Evolutionary conservation across 1,140 invertebrate genomes (phyloP).

Genomic region (Drosophila triauraria): DNA sequence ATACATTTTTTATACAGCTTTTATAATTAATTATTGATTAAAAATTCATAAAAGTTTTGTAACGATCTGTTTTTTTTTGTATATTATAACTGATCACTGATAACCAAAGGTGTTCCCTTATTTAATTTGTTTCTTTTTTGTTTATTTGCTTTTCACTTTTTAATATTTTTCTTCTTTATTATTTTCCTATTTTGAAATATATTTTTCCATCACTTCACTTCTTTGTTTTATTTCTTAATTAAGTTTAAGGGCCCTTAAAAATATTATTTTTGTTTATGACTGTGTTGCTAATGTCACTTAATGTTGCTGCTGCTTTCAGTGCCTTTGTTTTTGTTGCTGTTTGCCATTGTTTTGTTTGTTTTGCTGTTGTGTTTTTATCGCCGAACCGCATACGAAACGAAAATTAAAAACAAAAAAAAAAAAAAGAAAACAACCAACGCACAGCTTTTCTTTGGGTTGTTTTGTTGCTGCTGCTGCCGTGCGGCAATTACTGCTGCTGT

Average conservation of each 20-base stretch:
- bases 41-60: not conserved
- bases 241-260: constrained; percentile 27
- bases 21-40: not conserved
- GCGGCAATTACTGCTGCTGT: constrained; percentile 38
- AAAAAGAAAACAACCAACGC: constrained; percentile 12
- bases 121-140: not conserved
- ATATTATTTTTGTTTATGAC: constrained; percentile 11
- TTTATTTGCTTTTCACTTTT: constrained; percentile 10
- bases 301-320: not conserved
- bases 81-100: constrained; percentile 13
- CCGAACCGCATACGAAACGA: constrained; percentile 51
- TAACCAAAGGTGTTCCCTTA: not conserved
- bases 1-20: no score
- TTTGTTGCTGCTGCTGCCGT: constrained; percentile 49
- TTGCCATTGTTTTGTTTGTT: constrained; percentile 24
- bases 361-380: constrained; percentile 51
- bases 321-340: constrained; percentile 28
- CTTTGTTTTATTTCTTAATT: constrained; percentile 20
- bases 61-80: not conserved
- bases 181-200: constrained; percentile 16
- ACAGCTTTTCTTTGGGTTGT: constrained; percentile 73
- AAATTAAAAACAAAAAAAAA: constrained; percentile 36
- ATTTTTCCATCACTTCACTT: constrained; percentile 12
- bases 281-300: constrained; percentile 17
- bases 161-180: not conserved